These are phyloP conservation scores for Heliconius ismenius DNA, from an alignment of 2,888 invertebrate species.

Conservation along the genomic window DNA sequence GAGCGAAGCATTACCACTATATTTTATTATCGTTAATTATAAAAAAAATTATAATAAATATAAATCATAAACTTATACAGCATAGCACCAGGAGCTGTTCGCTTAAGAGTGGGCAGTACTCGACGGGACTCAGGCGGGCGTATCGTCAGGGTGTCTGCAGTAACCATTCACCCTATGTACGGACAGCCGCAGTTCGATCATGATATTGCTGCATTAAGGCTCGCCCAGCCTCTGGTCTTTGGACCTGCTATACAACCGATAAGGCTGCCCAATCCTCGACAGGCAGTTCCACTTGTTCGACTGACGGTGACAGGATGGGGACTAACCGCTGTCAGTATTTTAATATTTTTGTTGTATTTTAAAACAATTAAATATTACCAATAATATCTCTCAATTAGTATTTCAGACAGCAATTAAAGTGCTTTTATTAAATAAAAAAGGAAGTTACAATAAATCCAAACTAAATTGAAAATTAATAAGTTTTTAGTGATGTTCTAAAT, in stretches of 20 bases:
- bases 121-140: conserved; percentile 73
- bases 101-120: conserved; percentile 73
- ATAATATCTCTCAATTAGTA: too few species aligned
- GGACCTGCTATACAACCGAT: conserved; percentile 60
- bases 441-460: neutral
- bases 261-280: conserved; percentile 61
- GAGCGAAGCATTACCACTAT: too few species aligned
- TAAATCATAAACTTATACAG: conserved; percentile 29
- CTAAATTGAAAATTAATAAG: too few species aligned
- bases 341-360: neutral
- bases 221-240: conserved; percentile 64
- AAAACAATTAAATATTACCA: neutral
- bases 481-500: too few species aligned
- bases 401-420: neutral
- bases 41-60: neutral
- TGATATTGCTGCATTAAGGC: conserved; percentile 69
- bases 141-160: conserved; percentile 65
- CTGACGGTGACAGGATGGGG: conserved; percentile 79
- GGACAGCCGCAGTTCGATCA: conserved; percentile 73
- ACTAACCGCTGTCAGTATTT: conserved; percentile 67
- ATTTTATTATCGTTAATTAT: neutral
- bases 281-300: conserved; percentile 68
- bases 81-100: conserved; percentile 49
- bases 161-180: conserved; percentile 68
- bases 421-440: neutral